Evolutionary conservation across 2,797 vertebrate species (phyloP).

Genomic region (Serranus cabrilla): DNA sequence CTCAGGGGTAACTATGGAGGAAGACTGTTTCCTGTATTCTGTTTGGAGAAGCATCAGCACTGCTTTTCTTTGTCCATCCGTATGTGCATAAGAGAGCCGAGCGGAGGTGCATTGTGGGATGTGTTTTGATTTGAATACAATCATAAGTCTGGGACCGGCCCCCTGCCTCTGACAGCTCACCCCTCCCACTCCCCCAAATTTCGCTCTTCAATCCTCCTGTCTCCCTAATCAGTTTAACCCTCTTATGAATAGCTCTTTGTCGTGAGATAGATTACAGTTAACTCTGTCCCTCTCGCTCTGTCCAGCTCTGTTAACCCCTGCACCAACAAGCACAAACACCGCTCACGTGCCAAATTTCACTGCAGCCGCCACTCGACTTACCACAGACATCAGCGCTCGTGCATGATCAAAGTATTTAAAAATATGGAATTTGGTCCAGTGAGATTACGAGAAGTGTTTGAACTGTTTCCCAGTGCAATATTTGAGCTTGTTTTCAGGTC

Average conservation of each 20-base stretch:
- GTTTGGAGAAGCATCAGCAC: constrained; percentile 78
- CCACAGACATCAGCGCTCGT: constrained; percentile 8
- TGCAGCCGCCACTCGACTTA: constrained; percentile 39
- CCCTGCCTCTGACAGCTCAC: constrained; percentile 76
- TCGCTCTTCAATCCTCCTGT: constrained; percentile 86
- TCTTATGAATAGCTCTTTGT: constrained; percentile 91
- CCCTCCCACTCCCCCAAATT: constrained; percentile 82
- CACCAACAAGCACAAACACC: constrained; percentile 47
- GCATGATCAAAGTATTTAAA: constrained; percentile 27
- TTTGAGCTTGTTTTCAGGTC: constrained; percentile 26
- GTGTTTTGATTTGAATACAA: constrained; percentile 91
- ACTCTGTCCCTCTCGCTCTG: constrained; percentile 80
- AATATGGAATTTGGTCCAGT: background rate
- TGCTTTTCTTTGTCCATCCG: constrained; percentile 85
- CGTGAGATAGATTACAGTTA: constrained; percentile 88
- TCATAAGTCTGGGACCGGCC: constrained; percentile 81
- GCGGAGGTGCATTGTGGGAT: constrained; percentile 87
- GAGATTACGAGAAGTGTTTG: constrained; percentile 7
- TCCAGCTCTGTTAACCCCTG: constrained; percentile 71
- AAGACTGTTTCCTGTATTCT: constrained; percentile 70
- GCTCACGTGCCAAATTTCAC: constrained; percentile 66
- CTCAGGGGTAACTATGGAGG: constrained; percentile 62
- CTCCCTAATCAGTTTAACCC: constrained; percentile 89
- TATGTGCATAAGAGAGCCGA: constrained; percentile 79
- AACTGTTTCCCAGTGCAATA: constrained; percentile 11